Conservation (phyloP, 2,113 vertebrate genomes). For the Erythrolamprus reginae region DNA sequence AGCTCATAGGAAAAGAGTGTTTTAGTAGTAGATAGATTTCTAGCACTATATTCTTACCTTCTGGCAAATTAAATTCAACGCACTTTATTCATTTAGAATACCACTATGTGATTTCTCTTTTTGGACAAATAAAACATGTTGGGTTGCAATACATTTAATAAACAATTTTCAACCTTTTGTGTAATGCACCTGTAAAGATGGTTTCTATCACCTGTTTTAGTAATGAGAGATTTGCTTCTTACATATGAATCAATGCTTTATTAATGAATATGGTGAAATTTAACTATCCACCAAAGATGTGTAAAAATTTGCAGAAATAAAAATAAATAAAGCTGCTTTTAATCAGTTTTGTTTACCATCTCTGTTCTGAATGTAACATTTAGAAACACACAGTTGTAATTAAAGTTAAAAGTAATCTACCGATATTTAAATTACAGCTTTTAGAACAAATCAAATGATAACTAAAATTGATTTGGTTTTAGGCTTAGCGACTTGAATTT, state of each 20-base stretch:
- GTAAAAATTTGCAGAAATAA: conserved; percentile 67
- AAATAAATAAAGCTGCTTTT: conserved; percentile 76
- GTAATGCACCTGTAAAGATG: neutral
- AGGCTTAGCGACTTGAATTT: conserved; percentile 62
- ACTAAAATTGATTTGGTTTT: conserved; percentile 66
- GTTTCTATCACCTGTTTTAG: conserved; percentile 7
- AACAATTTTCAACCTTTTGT: neutral
- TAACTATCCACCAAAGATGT: conserved; percentile 66
- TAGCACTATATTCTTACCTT: neutral
- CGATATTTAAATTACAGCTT: conserved; percentile 60
- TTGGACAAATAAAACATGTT: neutral
- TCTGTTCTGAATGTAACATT: conserved; percentile 62
- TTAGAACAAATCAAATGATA: conserved; percentile 58
- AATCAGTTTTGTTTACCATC: conserved; percentile 62
- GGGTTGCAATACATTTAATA: neutral
- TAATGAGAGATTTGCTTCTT: conserved; percentile 55
- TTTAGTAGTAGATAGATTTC: neutral
- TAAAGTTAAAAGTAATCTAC: conserved; percentile 60
- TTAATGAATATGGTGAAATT: conserved; percentile 66
- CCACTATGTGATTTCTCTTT: neutral
- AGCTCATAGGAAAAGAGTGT: neutral
- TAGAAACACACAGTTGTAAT: conserved; percentile 54
- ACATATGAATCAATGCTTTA: conserved; percentile 70
- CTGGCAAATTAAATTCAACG: neutral
- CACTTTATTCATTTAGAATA: neutral